Evolutionary conservation across 2,797 vertebrate genomes (phyloP).

Genomic region (Pitangus sulphuratus): DNA sequence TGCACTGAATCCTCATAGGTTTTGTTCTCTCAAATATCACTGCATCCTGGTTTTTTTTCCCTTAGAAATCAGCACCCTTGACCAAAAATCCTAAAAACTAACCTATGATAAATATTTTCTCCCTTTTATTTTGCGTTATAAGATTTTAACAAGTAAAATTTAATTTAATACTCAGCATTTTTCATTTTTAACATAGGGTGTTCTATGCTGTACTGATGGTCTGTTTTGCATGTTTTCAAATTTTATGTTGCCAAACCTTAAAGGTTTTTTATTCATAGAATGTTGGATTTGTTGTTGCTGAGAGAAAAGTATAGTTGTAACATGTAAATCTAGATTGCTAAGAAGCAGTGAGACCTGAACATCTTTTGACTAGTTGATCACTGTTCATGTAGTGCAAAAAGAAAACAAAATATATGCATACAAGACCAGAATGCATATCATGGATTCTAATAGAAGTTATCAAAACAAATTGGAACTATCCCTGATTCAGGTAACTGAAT

Average conservation of each 20-base stretch:
- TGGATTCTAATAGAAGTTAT: conserved; percentile 24
- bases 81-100: conserved; percentile 12
- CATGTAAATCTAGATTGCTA: conserved; percentile 54
- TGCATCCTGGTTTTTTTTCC: background rate
- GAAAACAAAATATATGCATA: conserved; percentile 18
- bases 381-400: conserved; percentile 60
- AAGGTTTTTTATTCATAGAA: conserved; percentile 56
- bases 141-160: conserved; percentile 57
- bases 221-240: conserved; percentile 31
- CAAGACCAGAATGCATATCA: background rate
- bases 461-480: conserved; percentile 25
- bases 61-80: conserved; percentile 38
- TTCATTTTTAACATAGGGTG: conserved; percentile 26
- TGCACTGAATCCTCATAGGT: background rate
- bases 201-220: conserved; percentile 26
- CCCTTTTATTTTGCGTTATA: conserved; percentile 49
- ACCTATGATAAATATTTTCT: conserved; percentile 39
- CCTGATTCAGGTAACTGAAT: background rate
- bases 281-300: conserved; percentile 47
- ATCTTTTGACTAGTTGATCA: conserved; percentile 52
- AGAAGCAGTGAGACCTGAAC: conserved; percentile 41
- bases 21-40: conserved; percentile 30
- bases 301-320: conserved; percentile 59
- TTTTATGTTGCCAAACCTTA: conserved; percentile 54
- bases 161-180: conserved; percentile 30